phyloP scores from a whole-genome alignment of 1,140 invertebrate genomes.

The Piezodorus guildinii region DNA sequence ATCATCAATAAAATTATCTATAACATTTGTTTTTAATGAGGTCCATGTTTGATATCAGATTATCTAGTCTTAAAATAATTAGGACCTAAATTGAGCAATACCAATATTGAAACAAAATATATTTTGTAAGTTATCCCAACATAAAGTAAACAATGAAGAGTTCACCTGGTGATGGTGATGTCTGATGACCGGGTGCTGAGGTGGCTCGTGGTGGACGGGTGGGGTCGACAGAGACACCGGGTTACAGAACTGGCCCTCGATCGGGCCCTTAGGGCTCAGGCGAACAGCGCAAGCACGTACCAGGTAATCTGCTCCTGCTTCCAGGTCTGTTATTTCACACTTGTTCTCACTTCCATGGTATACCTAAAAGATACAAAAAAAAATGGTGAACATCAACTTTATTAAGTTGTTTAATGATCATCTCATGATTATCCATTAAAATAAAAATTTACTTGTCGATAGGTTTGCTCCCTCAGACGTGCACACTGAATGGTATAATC shows the following conservation, averaged over 20 bases:
- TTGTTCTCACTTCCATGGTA: constrained; percentile 55
- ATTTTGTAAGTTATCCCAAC: too few species aligned
- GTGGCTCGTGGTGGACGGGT: constrained; percentile 27
- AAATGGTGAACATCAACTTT: neutral
- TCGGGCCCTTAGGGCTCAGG: constrained; percentile 37
- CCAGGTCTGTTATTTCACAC: constrained; percentile 50
- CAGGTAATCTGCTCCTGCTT: constrained; percentile 55
- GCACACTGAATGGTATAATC: constrained; percentile 53
- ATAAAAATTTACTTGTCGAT: constrained; percentile 40
- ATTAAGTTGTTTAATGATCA: neutral
- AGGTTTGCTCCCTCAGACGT: constrained; percentile 46
- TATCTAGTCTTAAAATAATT: too few species aligned
- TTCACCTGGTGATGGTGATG: constrained; percentile 30
- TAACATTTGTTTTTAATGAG: too few species aligned
- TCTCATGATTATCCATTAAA: neutral
- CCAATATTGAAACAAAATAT: too few species aligned
- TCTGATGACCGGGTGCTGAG: constrained; percentile 27
- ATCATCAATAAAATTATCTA: too few species aligned
- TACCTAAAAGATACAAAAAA: constrained; percentile 39
- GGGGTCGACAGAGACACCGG: constrained; percentile 42
- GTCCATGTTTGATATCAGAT: too few species aligned
- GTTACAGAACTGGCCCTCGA: constrained; percentile 54
- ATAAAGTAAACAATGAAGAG: too few species aligned
- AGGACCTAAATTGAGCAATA: too few species aligned
- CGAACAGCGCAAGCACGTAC: constrained; percentile 62